phyloP scores from a whole-genome alignment of 2,113 vertebrate genomes.

The Scortum barcoo region DNA sequence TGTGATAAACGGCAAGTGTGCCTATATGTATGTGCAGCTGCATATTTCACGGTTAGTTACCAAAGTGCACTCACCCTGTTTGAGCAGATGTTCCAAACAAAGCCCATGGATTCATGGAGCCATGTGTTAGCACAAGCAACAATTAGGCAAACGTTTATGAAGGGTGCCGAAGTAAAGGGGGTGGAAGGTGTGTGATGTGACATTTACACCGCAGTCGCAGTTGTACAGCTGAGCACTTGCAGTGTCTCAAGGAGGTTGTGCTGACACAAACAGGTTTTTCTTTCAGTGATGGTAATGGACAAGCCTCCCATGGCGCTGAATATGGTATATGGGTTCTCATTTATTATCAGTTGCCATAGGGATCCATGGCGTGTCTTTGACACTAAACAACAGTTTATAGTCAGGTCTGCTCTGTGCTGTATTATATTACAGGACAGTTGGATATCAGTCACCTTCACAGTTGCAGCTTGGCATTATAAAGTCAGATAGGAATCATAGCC shows the following conservation, averaged over 20 bases:
- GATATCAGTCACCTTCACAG: slow-evolving; percentile 30
- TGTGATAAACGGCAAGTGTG: slow-evolving; percentile 27
- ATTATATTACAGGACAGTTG: slow-evolving; percentile 17
- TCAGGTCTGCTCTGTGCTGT: neutral
- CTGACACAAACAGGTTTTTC: slow-evolving; percentile 1
- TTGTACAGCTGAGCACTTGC: neutral
- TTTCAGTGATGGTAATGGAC: slow-evolving; percentile 2
- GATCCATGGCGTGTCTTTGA: slow-evolving; percentile 2
- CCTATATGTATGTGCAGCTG: slow-evolving; percentile 43
- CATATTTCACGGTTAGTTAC: slow-evolving; percentile 60
- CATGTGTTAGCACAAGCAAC: slow-evolving; percentile 26
- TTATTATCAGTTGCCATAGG: slow-evolving; percentile 1
- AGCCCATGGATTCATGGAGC: slow-evolving; percentile 48
- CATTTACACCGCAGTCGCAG: neutral
- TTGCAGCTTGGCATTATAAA: slow-evolving; percentile 39
- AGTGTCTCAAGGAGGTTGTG: slow-evolving; percentile 16
- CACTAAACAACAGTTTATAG: neutral
- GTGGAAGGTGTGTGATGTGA: neutral
- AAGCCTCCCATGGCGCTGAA: slow-evolving; percentile 30
- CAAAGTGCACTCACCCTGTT: neutral
- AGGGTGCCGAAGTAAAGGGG: neutral
- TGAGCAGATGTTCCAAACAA: slow-evolving; percentile 49
- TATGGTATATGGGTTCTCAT: slow-evolving; percentile 22
- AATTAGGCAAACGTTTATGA: slow-evolving; percentile 33
- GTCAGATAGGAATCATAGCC: neutral